Conservation (phyloP, 2,888 invertebrate genomes). For the Netelia melanura region DNA sequence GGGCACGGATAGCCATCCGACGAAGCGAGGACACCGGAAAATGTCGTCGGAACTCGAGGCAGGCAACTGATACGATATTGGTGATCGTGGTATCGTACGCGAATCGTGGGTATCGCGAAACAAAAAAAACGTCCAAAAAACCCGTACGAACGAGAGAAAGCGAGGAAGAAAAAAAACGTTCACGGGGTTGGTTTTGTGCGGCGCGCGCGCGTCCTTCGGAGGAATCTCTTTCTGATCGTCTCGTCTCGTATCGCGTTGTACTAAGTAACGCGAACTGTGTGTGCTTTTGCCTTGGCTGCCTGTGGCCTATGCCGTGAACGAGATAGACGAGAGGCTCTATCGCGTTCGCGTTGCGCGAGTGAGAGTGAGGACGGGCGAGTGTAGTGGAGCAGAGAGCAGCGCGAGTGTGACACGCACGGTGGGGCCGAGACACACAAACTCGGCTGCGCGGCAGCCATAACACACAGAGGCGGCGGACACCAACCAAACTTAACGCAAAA, state of each 20-base stretch:
- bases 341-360: conserved; percentile 39
- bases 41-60: conserved; percentile 83
- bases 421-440: conserved; percentile 70
- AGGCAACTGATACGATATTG: conserved; percentile 83
- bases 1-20: conserved; percentile 86
- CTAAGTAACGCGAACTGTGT: conserved; percentile 17
- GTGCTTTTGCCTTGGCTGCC: neutral
- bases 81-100: conserved; percentile 27
- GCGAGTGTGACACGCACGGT: conserved; percentile 63
- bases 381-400: conserved; percentile 9
- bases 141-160: conserved; percentile 30
- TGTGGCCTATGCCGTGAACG: conserved; percentile 1
- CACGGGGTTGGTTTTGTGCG: conserved; percentile 42
- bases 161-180: conserved; percentile 19
- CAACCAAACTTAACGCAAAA: conserved; percentile 79
- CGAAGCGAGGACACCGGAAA: conserved; percentile 84
- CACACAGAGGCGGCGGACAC: conserved; percentile 73
- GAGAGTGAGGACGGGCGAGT: conserved; percentile 42
- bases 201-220: conserved; percentile 52
- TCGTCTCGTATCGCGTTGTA: conserved; percentile 38
- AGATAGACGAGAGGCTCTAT: conserved; percentile 8
- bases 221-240: conserved; percentile 17
- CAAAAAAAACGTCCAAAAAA: conserved; percentile 51
- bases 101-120: conserved; percentile 27
- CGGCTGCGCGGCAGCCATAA: conserved; percentile 81